phyloP scores from a whole-genome alignment of 2,113 vertebrate genomes.

The Psilopogon haemacephalus region DNA sequence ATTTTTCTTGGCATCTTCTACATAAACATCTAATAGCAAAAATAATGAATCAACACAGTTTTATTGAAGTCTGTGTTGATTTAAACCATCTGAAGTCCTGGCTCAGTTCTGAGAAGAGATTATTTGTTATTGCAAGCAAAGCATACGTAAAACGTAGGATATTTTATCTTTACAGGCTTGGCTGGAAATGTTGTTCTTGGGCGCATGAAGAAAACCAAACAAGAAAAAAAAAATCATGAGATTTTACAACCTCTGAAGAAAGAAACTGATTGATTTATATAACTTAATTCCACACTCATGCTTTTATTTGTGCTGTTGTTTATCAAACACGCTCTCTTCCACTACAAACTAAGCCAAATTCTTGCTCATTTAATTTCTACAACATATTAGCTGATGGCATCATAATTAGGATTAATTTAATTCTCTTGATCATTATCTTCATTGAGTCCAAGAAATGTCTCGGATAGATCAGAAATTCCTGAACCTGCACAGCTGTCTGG shows the following conservation, averaged over 20 bases:
- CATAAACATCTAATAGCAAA: conserved; percentile 51
- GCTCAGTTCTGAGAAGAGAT: conserved; percentile 16
- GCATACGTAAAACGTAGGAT: conserved; percentile 18
- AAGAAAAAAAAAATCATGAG: background rate
- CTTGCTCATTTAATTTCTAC: background rate
- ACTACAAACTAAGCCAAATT: background rate
- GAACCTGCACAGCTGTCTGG: background rate
- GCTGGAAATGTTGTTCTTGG: conserved; percentile 36
- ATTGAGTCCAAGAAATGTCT: background rate
- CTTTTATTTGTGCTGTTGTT: background rate
- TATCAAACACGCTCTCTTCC: background rate
- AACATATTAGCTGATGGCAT: background rate
- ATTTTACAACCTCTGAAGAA: background rate
- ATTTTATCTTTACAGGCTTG: conserved; percentile 41
- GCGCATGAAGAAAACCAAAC: background rate
- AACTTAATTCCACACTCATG: background rate
- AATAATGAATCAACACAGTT: conserved; percentile 34
- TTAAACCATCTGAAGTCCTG: conserved; percentile 57
- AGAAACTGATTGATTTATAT: background rate
- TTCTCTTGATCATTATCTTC: background rate
- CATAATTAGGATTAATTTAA: background rate
- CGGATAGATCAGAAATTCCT: background rate
- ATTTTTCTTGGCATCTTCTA: conserved; percentile 46
- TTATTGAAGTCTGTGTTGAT: conserved; percentile 63
- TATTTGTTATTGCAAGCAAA: conserved; percentile 54